phyloP scores from a whole-genome alignment of 2,113 vertebrate species.

The Seriola dumerili region DNA sequence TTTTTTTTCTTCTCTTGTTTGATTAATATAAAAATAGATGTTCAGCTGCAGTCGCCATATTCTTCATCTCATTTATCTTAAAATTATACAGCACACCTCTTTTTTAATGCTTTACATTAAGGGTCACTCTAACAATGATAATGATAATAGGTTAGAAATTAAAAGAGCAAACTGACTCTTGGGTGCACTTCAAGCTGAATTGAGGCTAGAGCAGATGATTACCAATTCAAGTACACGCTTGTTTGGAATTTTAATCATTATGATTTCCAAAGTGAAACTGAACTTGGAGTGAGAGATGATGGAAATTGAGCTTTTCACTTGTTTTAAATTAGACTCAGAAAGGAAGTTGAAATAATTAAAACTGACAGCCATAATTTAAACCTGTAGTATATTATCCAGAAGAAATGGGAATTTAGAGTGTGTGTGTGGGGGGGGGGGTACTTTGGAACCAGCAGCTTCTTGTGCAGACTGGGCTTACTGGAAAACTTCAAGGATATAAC shows the following conservation, averaged over 20 bases:
- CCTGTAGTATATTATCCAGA: too few relatives aligned
- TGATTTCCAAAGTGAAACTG: neutral
- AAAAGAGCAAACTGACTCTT: neutral
- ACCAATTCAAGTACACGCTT: neutral
- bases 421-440: too few relatives aligned
- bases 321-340: neutral
- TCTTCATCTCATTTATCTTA: neutral
- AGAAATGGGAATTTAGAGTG: too few relatives aligned
- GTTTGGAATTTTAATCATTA: neutral
- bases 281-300: neutral
- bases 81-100: neutral
- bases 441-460: too few relatives aligned
- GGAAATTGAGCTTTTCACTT: neutral
- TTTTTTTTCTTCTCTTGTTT: neutral
- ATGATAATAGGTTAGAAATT: conserved; percentile 1
- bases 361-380: neutral
- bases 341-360: neutral
- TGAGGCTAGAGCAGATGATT: neutral
- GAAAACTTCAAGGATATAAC: neutral
- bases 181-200: neutral
- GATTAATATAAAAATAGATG: neutral
- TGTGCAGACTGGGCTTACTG: neutral
- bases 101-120: conserved; percentile 1
- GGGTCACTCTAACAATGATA: neutral
- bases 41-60: neutral